Conservation (phyloP, 2,113 vertebrate species). For the Takifugu bimaculatus region DNA sequence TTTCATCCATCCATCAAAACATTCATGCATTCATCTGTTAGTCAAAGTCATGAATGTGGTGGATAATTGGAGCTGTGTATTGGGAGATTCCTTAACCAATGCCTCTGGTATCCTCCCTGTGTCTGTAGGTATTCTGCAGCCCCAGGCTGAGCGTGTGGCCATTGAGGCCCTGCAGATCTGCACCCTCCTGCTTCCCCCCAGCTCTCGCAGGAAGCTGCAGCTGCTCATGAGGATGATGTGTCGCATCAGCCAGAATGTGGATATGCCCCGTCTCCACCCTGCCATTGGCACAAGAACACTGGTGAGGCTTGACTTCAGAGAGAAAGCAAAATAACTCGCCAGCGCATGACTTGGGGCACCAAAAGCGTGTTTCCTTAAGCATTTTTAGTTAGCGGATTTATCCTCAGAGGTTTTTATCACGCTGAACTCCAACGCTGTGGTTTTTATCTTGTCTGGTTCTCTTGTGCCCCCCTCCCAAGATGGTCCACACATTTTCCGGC, state of each 20-base stretch:
- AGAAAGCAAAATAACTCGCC: too few species aligned
- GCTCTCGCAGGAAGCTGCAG: slow-evolving; percentile 85
- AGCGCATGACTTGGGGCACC: too few species aligned
- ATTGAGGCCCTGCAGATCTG: slow-evolving; percentile 90
- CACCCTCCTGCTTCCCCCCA: slow-evolving; percentile 87
- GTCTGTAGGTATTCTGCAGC: slow-evolving; percentile 81
- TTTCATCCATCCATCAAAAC: slow-evolving; percentile 17
- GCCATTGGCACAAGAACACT: slow-evolving; percentile 83
- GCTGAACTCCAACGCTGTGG: too few species aligned
- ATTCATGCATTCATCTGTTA: background rate
- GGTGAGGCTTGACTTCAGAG: slow-evolving; percentile 68
- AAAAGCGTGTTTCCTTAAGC: too few species aligned
- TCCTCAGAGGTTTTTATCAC: background rate
- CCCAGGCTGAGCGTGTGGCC: slow-evolving; percentile 84
- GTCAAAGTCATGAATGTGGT: slow-evolving; percentile 10
- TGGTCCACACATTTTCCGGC: slow-evolving; percentile 91
- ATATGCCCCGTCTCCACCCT: slow-evolving; percentile 89
- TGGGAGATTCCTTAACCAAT: slow-evolving; percentile 1
- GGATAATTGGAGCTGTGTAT: slow-evolving; percentile 28
- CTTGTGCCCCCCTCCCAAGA: slow-evolving; percentile 59
- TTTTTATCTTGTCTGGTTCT: too few species aligned
- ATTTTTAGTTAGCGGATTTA: background rate
- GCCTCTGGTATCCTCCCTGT: background rate
- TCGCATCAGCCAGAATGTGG: slow-evolving; percentile 88
- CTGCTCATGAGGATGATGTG: slow-evolving; percentile 91